These are phyloP conservation scores for Ophioderma brevispina DNA, from an alignment of 35 echinoderm and acorn worm genomes.

Conservation along the genomic window DNA sequence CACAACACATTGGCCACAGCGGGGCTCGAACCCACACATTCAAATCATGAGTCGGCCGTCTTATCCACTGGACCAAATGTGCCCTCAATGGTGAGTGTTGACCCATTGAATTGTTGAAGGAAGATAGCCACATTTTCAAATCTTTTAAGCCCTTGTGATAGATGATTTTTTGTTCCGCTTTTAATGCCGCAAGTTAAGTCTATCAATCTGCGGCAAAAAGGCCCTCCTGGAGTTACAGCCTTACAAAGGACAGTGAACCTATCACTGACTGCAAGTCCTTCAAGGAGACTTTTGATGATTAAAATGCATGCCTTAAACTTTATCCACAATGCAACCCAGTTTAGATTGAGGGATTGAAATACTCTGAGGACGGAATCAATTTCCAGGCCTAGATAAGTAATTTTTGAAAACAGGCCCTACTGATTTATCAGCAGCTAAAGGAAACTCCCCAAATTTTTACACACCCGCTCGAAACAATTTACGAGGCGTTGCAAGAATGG, in stretches of 20 bases:
- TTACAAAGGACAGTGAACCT: neutral
- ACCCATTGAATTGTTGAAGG: no score
- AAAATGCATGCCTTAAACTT: no score
- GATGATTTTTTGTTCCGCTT: no score
- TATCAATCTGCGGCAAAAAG: neutral
- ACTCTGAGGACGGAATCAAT: neutral
- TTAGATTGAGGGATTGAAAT: constrained; percentile 25
- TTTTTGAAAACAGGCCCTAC: neutral
- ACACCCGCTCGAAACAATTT: neutral
- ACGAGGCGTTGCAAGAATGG: neutral
- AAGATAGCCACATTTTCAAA: no score
- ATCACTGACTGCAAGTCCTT: neutral
- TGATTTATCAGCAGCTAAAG: constrained; percentile 27
- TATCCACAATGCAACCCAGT: neutral
- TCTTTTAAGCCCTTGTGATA: no score
- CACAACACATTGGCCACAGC: no score
- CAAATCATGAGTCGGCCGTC: no score
- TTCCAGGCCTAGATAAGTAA: constrained; percentile 34
- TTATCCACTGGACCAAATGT: no score
- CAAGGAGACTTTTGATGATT: neutral
- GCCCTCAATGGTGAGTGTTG: no score
- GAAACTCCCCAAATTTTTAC: constrained; percentile 25
- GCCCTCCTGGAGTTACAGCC: neutral
- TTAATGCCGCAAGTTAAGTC: no score
- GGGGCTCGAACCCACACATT: no score